phyloP scores from a whole-genome alignment of 2,113 vertebrate species.

The Stigmatopora argus region DNA sequence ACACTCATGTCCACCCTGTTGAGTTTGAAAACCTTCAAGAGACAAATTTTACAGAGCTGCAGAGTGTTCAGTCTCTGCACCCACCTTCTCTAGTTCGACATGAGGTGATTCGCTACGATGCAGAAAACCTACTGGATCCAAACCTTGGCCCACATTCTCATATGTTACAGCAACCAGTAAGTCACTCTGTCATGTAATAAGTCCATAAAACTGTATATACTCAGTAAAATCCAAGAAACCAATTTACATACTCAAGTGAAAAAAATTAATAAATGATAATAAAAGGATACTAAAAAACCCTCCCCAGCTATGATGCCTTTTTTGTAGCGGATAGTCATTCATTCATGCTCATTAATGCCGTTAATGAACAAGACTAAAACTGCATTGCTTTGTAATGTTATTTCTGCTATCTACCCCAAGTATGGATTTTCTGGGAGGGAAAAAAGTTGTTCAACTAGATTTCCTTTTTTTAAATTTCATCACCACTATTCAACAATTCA shows the following conservation, averaged over 20 bases:
- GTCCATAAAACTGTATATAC: not conserved
- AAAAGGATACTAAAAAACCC: not conserved
- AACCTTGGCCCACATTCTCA: constrained; percentile 70
- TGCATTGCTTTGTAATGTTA: not conserved
- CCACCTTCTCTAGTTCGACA: constrained; percentile 73
- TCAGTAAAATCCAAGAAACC: not conserved
- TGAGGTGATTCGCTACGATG: constrained; percentile 76
- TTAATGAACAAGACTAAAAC: not conserved
- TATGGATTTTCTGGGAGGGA: no score
- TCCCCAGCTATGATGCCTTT: no score
- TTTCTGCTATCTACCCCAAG: not conserved
- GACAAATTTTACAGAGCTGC: constrained; percentile 91
- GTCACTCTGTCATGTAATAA: constrained; percentile 9
- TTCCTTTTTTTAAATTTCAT: not conserved
- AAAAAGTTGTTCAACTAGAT: no score
- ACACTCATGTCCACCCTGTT: constrained; percentile 73
- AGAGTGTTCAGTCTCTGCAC: constrained; percentile 88
- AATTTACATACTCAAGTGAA: not conserved
- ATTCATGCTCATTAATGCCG: not conserved
- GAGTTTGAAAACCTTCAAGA: constrained; percentile 89
- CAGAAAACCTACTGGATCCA: constrained; percentile 82
- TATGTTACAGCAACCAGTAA: constrained; percentile 62
- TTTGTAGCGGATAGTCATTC: not conserved
- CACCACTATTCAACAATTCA: not conserved
- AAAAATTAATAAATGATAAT: not conserved